Evolutionary conservation across 30 jellyfish, hydroid and myxozoan genomes (phyloP), one percentile per base, ranked within the genome.

Genomic region (Nemopilema nomurai): DNA sequence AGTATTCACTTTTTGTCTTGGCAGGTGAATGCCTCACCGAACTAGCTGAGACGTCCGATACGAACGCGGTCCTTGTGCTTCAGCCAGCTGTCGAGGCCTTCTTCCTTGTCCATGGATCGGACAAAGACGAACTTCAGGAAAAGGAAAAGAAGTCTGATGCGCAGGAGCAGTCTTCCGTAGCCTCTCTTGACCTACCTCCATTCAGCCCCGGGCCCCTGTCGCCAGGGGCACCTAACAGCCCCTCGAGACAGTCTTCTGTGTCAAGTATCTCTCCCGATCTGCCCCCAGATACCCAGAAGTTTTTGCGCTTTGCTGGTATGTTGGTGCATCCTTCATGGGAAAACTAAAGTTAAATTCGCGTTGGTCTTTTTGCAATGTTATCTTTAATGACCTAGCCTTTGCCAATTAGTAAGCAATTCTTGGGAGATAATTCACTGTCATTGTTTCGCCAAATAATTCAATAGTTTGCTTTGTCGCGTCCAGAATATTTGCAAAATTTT

Each of bases 51-150:
- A 94, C 99, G 18, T 84, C 99, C 7, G 99, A 94, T 80, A 77
- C 99, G 28, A 94, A 94, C 65, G 99, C 99, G 8, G 99, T 94
- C 21, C 94, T 94, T 25, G 96, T 94, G 24, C 88, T 94, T 21
- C 99, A 94, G 64, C 99, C 97, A 28, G 99, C 97, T 16, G 99
- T 94, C 31, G 99, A 94, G 71, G 97, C 97, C 27, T 94, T 89
- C 84, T 94, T 94, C 90, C 71, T 94, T 6, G 99, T 94, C 3
- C 99, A 94, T 73, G 97, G 97, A 26, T 69, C 97, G 1, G 99
- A 94, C 22, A 94, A 94, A 73, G 99, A 94, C 28, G 97, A 89
- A 17, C 25, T 24, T 28, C 73, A 24, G 22, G 95, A 86, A 51
- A 86, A 88, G 32, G 80, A 77, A 41, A 71, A 84, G 68, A 87